These are phyloP conservation scores for Chironomus striatipennis DNA, from an alignment of 1,140 invertebrate genomes.

Conservation along the genomic window DNA sequence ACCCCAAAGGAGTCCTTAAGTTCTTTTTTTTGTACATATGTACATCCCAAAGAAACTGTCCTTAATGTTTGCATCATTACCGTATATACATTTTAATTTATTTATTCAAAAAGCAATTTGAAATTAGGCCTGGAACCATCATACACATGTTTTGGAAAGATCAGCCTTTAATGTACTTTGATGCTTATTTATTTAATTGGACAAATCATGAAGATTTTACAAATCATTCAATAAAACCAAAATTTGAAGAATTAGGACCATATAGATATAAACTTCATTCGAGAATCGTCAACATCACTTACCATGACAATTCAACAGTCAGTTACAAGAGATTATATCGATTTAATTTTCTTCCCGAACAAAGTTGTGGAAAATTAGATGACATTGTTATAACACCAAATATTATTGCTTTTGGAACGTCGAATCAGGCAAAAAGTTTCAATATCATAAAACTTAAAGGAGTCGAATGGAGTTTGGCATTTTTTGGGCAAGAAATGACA, in stretches of 20 bases:
- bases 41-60: too few relatives aligned
- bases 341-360: conserved; percentile 64
- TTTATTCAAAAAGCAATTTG: too few relatives aligned
- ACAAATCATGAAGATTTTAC: conserved; percentile 59
- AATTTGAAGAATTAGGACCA: conserved; percentile 60
- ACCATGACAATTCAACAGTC: conserved; percentile 60
- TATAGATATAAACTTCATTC: conserved; percentile 60
- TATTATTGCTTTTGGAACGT: conserved; percentile 48
- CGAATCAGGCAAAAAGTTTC: not conserved
- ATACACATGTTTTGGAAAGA: conserved; percentile 57
- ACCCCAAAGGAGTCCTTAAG: too few relatives aligned
- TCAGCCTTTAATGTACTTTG: conserved; percentile 65
- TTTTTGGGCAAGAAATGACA: conserved; percentile 36
- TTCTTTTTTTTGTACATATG: too few relatives aligned
- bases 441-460: not conserved
- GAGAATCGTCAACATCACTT: conserved; percentile 60
- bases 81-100: too few relatives aligned
- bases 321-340: conserved; percentile 63
- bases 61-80: too few relatives aligned
- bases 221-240: conserved; percentile 47
- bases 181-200: conserved; percentile 75
- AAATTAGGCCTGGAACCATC: not conserved
- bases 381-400: conserved; percentile 76
- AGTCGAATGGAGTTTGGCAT: not conserved
- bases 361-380: conserved; percentile 62